phyloP scores from a whole-genome alignment of 92 coral and sea anemone genomes.

The Umimayanthus kanabou region DNA sequence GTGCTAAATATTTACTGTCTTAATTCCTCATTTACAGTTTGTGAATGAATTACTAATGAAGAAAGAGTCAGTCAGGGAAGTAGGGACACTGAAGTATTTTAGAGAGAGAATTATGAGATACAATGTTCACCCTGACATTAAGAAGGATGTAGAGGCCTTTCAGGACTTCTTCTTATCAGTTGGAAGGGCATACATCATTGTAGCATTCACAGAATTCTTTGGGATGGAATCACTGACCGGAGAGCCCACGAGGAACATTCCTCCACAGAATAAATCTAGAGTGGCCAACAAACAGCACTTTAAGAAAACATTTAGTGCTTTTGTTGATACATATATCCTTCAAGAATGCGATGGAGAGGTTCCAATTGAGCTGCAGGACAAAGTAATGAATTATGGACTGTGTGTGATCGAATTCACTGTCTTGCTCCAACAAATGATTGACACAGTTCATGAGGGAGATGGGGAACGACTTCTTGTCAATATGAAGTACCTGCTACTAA shows the following conservation, averaged over 20 bases:
- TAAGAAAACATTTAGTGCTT: constrained; percentile 42
- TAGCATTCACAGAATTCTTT: constrained; percentile 44
- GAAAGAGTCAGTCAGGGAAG: constrained; percentile 42
- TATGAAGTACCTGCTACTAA: constrained; percentile 46
- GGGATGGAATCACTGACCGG: constrained; percentile 29
- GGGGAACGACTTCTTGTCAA: constrained; percentile 42
- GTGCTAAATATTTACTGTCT: not conserved
- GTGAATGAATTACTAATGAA: constrained; percentile 45
- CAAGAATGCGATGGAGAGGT: constrained; percentile 39
- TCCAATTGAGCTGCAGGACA: constrained; percentile 41
- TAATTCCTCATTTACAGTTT: constrained; percentile 26
- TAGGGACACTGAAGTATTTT: constrained; percentile 46
- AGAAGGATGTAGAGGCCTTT: constrained; percentile 48
- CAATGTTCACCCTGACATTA: constrained; percentile 48
- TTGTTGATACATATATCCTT: constrained; percentile 48
- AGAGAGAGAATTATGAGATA: constrained; percentile 39
- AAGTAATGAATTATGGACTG: constrained; percentile 43
- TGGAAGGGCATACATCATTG: constrained; percentile 44
- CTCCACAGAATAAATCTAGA: constrained; percentile 35
- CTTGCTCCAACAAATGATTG: constrained; percentile 36
- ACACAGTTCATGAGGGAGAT: constrained; percentile 47
- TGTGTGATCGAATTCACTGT: constrained; percentile 38
- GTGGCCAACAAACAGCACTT: constrained; percentile 30
- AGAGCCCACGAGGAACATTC: constrained; percentile 39
- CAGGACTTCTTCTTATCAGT: constrained; percentile 47